Percentiles rank a stretch among this genome's conserved stretches.
Conservation (phyloP, 2,888 invertebrate species). For the Deladenus siricidicola region DNA sequence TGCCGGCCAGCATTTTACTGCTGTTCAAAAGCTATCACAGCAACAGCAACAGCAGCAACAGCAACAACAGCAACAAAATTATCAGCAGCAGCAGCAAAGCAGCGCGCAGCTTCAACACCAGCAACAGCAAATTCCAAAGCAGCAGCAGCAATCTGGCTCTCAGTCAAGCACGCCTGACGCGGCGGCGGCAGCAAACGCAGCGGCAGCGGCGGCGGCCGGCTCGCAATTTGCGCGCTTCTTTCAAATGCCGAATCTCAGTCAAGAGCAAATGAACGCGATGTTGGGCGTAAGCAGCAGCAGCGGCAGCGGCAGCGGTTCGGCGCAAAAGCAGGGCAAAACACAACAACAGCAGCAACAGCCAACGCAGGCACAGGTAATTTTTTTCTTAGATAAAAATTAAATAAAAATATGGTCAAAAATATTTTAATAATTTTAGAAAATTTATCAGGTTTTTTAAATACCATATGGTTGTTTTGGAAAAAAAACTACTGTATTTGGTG, state of each 20-base stretch:
- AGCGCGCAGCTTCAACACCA: neutral
- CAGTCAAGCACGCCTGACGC: neutral
- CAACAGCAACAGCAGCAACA: neutral
- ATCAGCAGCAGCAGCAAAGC: neutral
- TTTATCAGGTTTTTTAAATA: too few species aligned
- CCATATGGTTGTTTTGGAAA: too few species aligned
- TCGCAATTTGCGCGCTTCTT: neutral
- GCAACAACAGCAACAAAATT: neutral
- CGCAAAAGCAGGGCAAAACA: neutral
- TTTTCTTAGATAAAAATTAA: too few species aligned
- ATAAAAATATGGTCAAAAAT: too few species aligned
- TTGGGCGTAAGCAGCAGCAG: neutral
- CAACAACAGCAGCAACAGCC: neutral
- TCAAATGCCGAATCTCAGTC: neutral
- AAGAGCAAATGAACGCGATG: neutral
- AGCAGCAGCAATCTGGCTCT: constrained; percentile 1
- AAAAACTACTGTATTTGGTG: too few species aligned
- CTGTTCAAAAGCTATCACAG: constrained; percentile 1
- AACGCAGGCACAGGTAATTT: too few species aligned
- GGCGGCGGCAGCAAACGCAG: neutral
- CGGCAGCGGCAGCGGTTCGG: neutral
- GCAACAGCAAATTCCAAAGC: neutral
- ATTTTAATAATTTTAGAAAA: too few species aligned
- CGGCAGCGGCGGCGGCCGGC: neutral
- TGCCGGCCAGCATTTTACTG: too few species aligned